Evolutionary conservation across 2,113 vertebrate genomes (phyloP).

Genomic region (Trematocara unimaculatum): DNA sequence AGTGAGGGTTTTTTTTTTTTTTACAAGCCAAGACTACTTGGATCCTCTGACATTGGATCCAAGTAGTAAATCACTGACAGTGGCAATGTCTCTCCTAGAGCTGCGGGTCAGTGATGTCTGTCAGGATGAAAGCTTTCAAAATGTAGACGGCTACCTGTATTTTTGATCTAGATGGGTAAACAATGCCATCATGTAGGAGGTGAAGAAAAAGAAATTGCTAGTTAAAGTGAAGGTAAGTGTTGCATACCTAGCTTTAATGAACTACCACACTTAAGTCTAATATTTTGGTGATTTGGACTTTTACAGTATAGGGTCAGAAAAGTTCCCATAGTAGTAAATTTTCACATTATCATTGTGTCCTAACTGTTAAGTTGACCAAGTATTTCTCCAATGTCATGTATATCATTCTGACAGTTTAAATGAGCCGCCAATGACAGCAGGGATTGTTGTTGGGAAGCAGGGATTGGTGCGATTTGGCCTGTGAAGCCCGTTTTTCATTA

Average conservation of each 20-base stretch:
- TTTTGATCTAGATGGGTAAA: background rate
- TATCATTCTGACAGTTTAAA: background rate
- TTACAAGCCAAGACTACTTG: background rate
- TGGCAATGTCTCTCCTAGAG: rapidly evolving
- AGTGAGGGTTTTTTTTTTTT: background rate
- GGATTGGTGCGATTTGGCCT: background rate
- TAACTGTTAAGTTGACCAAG: background rate
- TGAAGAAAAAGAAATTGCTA: background rate
- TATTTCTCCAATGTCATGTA: background rate
- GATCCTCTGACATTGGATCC: background rate
- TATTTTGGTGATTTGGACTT: background rate
- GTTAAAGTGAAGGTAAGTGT: background rate
- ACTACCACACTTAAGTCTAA: background rate
- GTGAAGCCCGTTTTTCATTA: background rate
- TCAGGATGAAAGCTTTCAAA: background rate
- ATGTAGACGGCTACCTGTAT: background rate
- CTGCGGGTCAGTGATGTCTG: background rate
- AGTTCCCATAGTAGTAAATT: background rate
- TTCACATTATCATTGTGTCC: rapidly evolving
- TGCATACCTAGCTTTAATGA: background rate
- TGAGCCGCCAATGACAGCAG: background rate
- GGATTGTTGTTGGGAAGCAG: background rate
- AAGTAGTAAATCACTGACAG: background rate
- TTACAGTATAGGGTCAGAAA: background rate
- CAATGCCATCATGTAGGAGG: background rate